Conservation (phyloP, 2,888 invertebrate species). For the Gari tellinella region DNA sequence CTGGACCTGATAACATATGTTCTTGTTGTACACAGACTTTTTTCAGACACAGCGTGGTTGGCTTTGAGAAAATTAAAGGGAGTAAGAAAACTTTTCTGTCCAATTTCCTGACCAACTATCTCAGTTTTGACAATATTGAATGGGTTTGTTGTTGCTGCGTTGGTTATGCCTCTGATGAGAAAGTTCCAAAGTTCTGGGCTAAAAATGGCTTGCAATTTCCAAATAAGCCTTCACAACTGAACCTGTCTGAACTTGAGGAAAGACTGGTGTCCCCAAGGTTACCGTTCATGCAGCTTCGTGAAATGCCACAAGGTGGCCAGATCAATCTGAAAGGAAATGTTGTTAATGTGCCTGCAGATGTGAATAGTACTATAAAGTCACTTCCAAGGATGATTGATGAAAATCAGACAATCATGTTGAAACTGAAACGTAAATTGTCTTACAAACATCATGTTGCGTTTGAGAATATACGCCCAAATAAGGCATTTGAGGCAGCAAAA, state of each 20-base stretch:
- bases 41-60: too few relatives aligned
- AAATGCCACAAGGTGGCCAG: constrained; percentile 48
- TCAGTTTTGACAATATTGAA: constrained; percentile 10
- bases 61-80: too few relatives aligned
- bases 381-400: constrained; percentile 45
- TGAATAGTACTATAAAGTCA: constrained; percentile 49
- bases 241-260: constrained; percentile 48
- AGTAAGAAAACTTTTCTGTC: too few relatives aligned
- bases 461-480: constrained; percentile 51
- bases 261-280: constrained; percentile 48
- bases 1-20: constrained; percentile 15
- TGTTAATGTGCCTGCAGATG: constrained; percentile 65
- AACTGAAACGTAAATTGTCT: constrained; percentile 44
- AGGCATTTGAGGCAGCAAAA: constrained; percentile 44
- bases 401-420: constrained; percentile 42
- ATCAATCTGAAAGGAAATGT: constrained; percentile 54
- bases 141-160: constrained; percentile 37
- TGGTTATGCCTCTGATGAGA: constrained; percentile 3
- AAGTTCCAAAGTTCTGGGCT: constrained; percentile 30
- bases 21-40: background rate
- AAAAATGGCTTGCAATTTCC: constrained; percentile 46
- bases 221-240: constrained; percentile 30
- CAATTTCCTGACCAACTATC: too few relatives aligned
- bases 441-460: constrained; percentile 40
- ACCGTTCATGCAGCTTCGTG: constrained; percentile 52